Evolutionary conservation across 2,888 invertebrate genomes (phyloP), one percentile per base, ranked within the genome.

Genomic region (Drosophila prolongata): DNA sequence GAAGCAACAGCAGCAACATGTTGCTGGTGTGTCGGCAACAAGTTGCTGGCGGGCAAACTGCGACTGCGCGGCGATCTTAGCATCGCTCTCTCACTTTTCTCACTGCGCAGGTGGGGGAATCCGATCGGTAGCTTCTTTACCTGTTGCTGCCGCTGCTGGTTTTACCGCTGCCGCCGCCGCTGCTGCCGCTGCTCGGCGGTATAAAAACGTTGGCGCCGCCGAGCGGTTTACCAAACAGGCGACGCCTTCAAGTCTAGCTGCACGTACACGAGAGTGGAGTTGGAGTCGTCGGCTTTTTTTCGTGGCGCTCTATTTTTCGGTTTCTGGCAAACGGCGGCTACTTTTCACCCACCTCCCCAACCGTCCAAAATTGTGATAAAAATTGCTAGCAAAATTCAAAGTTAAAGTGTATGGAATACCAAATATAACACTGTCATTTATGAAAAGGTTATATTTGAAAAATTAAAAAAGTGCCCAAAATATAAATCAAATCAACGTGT

Each of bases 211-310:
- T 83, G 75, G 87, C 88, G 81, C 79, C 90, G 80, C 72, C 78
- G 79, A 86, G 88, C 89, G 85, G 88, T 82, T 86, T 86, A 89
- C 87, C 92, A 92, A 91, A 92, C 92, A 92, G 91, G 91, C 92
- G 92, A 92, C 92, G 92, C 91, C 92, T 92, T 92, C 91, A 91
- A 90, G 92, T 92, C 92, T 92, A 92, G 91, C 91, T 90, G 80
- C 90, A 90, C 89, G 80, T 77, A 75, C 81, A 83, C 89, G 86
- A 90, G 89, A 91, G 91, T 91, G 83, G 90, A 90, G 86, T 89
- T 90, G 90, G 87, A 91, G 87, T 85, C 80, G 88, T 89, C 84
- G 86, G 83, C 70, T 74, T 53, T 58, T 84, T 84, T 86, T 78
- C 49, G 49, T 49, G 35, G 78, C 76, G 54, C 78, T 75, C 74